A percentile compares a stretch with the other conserved stretches of the same genome.
phyloP scores from a whole-genome alignment of 1,140 invertebrate species.

The Brachionus rotundiformis region DNA sequence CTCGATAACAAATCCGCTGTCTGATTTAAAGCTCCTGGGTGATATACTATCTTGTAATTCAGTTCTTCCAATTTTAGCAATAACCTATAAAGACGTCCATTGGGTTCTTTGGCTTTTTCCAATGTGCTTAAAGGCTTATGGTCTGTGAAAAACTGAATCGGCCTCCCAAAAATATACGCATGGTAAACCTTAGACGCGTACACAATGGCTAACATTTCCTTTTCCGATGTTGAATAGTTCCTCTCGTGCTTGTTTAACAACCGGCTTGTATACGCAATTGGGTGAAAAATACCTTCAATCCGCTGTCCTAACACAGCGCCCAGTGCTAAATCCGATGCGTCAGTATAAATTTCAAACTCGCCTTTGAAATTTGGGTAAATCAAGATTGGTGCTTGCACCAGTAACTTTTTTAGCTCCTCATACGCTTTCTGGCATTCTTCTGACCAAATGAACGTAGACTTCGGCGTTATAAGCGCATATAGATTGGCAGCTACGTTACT shows the following conservation, averaged over 20 bases:
- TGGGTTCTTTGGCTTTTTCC: conserved; percentile 3
- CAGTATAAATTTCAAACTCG: neutral
- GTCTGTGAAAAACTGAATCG: conserved; percentile 1
- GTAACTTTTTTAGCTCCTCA: conserved; percentile 55
- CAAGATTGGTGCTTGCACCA: conserved; percentile 52
- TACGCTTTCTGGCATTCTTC: conserved; percentile 57
- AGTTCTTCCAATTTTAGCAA: neutral
- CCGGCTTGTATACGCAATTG: conserved; percentile 5
- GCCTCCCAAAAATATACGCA: neutral
- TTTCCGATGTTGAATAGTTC: conserved; percentile 35
- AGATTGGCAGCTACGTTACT: conserved; percentile 57
- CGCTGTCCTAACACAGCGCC: conserved; percentile 15
- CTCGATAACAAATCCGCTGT: conserved; percentile 21
- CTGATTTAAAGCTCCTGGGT: neutral
- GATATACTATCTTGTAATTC: conserved; percentile 24
- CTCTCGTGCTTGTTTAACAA: conserved; percentile 2
- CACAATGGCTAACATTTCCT: conserved; percentile 28
- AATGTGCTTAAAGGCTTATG: conserved; percentile 6
- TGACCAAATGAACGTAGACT: conserved; percentile 56
- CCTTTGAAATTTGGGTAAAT: conserved; percentile 18
- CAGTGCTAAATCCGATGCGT: neutral
- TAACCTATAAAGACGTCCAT: neutral
- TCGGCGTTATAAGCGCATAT: conserved; percentile 56
- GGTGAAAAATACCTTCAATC: neutral
- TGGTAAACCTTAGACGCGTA: neutral